These are phyloP conservation scores for Daktulosphaira vitifoliae DNA, from an alignment of 1,140 invertebrate genomes.

Conservation along the genomic window DNA sequence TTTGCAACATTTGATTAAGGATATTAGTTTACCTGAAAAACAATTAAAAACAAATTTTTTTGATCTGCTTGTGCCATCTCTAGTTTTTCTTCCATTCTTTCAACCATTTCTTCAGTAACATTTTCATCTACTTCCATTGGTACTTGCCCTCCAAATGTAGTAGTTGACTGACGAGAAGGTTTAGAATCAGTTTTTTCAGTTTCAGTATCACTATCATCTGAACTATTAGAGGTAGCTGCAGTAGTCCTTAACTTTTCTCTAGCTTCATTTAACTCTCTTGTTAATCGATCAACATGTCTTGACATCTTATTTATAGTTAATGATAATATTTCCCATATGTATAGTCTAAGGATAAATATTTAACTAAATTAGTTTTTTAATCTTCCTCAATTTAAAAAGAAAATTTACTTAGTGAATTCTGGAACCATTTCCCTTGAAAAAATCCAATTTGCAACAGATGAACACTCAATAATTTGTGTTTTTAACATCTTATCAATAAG, in stretches of 20 bases:
- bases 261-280: constrained; percentile 72
- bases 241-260: constrained; percentile 72
- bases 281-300: constrained; percentile 84
- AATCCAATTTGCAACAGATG: constrained; percentile 95
- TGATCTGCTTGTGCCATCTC: constrained; percentile 92
- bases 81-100: constrained; percentile 90
- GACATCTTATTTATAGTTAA: constrained; percentile 94
- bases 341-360: constrained; percentile 52
- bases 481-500: constrained; percentile 95
- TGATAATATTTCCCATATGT: constrained; percentile 96
- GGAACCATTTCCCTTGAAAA: constrained; percentile 93
- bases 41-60: constrained; percentile 93
- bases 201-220: constrained; percentile 55
- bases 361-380: constrained; percentile 10
- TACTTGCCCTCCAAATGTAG: constrained; percentile 26
- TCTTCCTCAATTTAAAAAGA: background rate
- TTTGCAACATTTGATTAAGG: constrained; percentile 4
- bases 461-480: constrained; percentile 93
- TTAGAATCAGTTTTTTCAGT: constrained; percentile 10
- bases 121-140: constrained; percentile 53
- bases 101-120: constrained; percentile 78
- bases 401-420: constrained; percentile 77
- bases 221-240: constrained; percentile 69
- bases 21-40: constrained; percentile 72
- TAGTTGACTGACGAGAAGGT: background rate